Evolutionary conservation across 2,888 invertebrate genomes (phyloP), one percentile per base, ranked within the genome.

Genomic region (Coremacera marginata): DNA sequence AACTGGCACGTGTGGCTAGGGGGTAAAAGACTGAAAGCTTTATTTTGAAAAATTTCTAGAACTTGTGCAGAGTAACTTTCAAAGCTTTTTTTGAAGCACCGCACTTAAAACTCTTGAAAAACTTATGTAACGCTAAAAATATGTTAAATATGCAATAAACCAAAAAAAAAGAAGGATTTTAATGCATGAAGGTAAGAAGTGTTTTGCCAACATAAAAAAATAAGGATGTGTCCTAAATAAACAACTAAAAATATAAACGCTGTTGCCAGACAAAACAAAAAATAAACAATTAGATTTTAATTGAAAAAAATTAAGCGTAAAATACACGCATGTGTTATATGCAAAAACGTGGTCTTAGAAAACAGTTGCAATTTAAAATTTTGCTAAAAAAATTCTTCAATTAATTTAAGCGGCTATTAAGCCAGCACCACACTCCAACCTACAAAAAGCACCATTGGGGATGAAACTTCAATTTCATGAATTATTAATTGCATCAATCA

Each of bases 211-310:
- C n/a, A 2, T 52, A 83, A 81, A 82, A 82, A 79, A 80, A 78
- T 80, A 78, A 80, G 75, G 71, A 79, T 76, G 76, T 77, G 82
- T 85, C 87, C 87, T 86, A 87, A 87, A 86, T 87, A 86, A 87
- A 87, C 86, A 86, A n/a, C n/a, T n/a, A n/a, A 79, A 80, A 81
- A 75, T 81, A 81, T 27, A 78, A 70, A 77, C 57, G 70, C 77
- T 78, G 57, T 70, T 76, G 79, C 80, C 80, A 81, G 81, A 84
- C 82, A 81, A 84, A 84, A 84, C 83, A 82, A 83, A 27, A 60
- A 60, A 60, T 27, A 81, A 83, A 83, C 82, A 83, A 84, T 82
- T 84, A 84, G 82, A 80, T 83, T 86, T 87, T 84, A 87, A 86
- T 87, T 87, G 83, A 86, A 87, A 86, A 85, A 85, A 44, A 7